Conservation (phyloP, 2,888 invertebrate genomes). For the Hylaea fasciaria region DNA sequence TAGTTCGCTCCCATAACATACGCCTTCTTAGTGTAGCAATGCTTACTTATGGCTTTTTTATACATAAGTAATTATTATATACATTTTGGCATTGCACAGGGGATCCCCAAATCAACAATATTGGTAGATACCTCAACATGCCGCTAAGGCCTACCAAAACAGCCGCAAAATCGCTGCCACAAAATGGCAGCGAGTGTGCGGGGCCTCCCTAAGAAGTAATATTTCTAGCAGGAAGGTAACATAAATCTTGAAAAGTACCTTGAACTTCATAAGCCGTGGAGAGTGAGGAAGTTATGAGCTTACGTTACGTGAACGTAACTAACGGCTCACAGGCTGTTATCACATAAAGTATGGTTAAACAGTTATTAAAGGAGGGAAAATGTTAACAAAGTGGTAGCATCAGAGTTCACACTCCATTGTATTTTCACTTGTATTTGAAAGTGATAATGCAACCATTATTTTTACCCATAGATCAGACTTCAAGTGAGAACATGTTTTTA, state of each 20-base stretch:
- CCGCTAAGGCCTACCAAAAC: background rate
- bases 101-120: too few relatives aligned
- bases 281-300: slow-evolving; percentile 30
- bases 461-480: background rate
- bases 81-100: too few relatives aligned
- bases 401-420: slow-evolving; percentile 4
- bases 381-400: background rate
- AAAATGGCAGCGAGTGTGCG: slow-evolving; percentile 13
- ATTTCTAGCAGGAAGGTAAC: slow-evolving; percentile 32
- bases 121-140: background rate
- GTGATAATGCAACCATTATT: background rate
- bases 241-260: slow-evolving; percentile 32
- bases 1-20: too few relatives aligned
- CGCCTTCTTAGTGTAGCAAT: too few relatives aligned
- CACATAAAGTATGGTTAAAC: slow-evolving; percentile 26
- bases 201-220: slow-evolving; percentile 6
- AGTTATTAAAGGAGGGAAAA: slow-evolving; percentile 23
- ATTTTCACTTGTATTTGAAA: background rate
- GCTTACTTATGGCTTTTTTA: too few relatives aligned
- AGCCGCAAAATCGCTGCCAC: slow-evolving; percentile 1
- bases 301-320: slow-evolving; percentile 24
- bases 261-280: slow-evolving; percentile 29
- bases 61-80: too few relatives aligned
- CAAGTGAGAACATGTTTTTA: too few relatives aligned
- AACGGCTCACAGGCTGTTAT: slow-evolving; percentile 29